Percentiles rank a stretch among this genome's conserved stretches.
Evolutionary conservation across 2,888 invertebrate species (phyloP).

Genomic region (Chironomus riparius): DNA sequence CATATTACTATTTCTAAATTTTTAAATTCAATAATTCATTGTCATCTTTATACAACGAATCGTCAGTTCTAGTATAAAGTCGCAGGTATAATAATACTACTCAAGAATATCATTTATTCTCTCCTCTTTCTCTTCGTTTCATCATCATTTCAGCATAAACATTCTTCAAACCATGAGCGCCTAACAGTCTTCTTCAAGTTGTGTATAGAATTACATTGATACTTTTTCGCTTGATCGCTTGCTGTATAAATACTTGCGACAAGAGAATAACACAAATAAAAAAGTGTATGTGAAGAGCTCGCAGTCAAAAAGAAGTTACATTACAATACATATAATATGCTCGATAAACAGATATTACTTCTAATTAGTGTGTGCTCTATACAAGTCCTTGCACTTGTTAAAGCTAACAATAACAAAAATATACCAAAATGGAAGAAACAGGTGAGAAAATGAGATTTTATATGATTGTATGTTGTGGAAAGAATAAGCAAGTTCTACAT

Average conservation of each 20-base stretch:
- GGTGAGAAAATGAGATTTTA: conserved; percentile 41
- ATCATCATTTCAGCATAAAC: background rate
- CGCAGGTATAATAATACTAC: too few relatives aligned
- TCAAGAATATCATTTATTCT: background rate
- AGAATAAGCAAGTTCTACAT: too few relatives aligned
- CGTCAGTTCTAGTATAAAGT: too few relatives aligned
- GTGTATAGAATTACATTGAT: conserved; percentile 17
- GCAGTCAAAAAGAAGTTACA: background rate
- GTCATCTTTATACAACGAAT: too few relatives aligned
- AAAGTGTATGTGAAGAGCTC: background rate
- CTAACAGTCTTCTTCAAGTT: conserved; percentile 2
- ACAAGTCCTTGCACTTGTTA: conserved; percentile 11
- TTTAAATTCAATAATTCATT: too few relatives aligned
- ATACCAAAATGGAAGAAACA: conserved; percentile 73
- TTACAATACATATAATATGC: conserved; percentile 1
- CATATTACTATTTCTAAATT: too few relatives aligned
- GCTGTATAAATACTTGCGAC: background rate
- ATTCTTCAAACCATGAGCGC: background rate
- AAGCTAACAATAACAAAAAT: conserved; percentile 5
- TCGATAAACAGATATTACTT: conserved; percentile 20
- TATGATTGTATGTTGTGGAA: conserved; percentile 25
- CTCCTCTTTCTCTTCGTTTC: background rate
- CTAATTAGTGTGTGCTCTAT: conserved; percentile 23
- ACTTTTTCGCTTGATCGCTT: background rate
- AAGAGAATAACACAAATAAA: background rate